Conservation (phyloP, 2,113 vertebrate species). For the Narcine bancroftii region DNA sequence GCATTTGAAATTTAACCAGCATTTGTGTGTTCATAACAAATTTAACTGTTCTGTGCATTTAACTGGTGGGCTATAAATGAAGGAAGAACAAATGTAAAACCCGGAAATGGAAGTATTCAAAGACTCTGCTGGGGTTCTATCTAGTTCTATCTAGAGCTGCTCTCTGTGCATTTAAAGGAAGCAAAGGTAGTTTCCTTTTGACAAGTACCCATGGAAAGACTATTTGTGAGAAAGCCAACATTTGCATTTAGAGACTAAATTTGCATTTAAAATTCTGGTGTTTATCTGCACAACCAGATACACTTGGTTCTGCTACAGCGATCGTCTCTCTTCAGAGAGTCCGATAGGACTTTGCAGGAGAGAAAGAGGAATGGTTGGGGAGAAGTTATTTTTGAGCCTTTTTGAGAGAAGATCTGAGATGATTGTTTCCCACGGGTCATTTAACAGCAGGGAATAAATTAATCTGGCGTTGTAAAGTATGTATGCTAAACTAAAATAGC, state of each 20-base stretch:
- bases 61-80: background rate
- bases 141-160: background rate
- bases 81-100: background rate
- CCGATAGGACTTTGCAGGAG: background rate
- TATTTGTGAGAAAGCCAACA: background rate
- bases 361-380: background rate
- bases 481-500: background rate
- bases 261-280: background rate
- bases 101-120: background rate
- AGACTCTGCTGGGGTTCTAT: background rate
- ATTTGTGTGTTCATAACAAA: background rate
- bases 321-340: background rate
- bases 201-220: background rate
- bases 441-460: background rate
- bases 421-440: background rate
- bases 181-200: background rate
- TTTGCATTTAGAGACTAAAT: background rate
- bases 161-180: background rate
- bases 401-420: background rate
- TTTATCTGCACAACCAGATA: background rate
- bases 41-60: background rate
- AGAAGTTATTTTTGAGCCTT: background rate
- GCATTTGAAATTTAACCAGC: background rate
- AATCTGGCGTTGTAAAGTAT: background rate
- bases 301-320: background rate